Evolutionary conservation across 2,797 vertebrate genomes (phyloP).

Genomic region (Sebastes flavidus): DNA sequence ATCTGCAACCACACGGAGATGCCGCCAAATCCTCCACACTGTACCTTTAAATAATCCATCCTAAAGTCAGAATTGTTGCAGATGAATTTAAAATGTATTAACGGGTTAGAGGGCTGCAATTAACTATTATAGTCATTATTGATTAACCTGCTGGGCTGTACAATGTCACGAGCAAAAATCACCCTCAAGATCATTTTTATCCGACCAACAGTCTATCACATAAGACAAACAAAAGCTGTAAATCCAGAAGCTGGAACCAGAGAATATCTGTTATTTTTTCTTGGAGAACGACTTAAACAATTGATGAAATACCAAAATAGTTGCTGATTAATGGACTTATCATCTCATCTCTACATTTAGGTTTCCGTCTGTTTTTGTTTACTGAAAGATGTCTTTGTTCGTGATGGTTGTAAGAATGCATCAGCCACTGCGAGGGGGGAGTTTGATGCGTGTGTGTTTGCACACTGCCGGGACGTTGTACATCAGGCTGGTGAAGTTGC

Average conservation of each 20-base stretch:
- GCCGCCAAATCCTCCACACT: too few species aligned
- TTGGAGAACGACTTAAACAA: not conserved
- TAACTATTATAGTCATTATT: not conserved
- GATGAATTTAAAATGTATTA: not conserved
- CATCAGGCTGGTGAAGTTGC: slow-evolving; percentile 55
- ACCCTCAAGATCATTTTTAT: not conserved
- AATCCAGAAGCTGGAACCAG: rapidly evolving
- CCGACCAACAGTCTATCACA: not conserved
- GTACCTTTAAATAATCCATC: not conserved
- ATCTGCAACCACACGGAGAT: too few species aligned
- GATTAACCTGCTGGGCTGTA: not conserved
- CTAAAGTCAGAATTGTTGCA: not conserved
- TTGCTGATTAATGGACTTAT: not conserved
- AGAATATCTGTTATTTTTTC: not conserved
- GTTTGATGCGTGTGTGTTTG: slow-evolving; percentile 32
- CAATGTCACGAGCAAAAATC: not conserved
- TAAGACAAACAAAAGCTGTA: not conserved
- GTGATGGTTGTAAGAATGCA: slow-evolving; percentile 18
- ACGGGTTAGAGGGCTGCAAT: not conserved
- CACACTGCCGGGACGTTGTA: slow-evolving; percentile 24
- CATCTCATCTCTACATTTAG: not conserved
- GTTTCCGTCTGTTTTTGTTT: not conserved
- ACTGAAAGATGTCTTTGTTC: slow-evolving; percentile 4
- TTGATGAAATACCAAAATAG: not conserved
- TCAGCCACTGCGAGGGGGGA: slow-evolving; percentile 30